Evolutionary conservation across 2,797 vertebrate species (phyloP).

Genomic region (Trematomus bernacchii): DNA sequence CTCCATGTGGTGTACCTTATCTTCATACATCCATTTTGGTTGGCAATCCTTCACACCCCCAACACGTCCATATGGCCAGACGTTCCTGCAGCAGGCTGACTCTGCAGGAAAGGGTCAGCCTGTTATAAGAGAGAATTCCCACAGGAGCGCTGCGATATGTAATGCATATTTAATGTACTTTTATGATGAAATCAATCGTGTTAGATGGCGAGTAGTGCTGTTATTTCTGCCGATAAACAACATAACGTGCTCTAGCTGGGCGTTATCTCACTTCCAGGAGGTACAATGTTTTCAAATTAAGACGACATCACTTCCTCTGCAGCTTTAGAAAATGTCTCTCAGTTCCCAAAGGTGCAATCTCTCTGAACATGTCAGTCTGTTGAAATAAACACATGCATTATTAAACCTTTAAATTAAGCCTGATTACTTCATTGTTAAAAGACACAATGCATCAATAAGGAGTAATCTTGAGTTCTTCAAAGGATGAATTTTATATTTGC

Average conservation of each 20-base stretch:
- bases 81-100: slow-evolving; percentile 10
- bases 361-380: too few species aligned
- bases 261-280: slow-evolving; percentile 1
- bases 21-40: not conserved
- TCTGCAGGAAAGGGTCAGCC: slow-evolving; percentile 19
- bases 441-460: too few species aligned
- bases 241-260: not conserved
- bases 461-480: too few species aligned
- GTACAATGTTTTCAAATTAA: not conserved
- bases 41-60: slow-evolving; percentile 1
- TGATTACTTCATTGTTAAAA: too few species aligned
- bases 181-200: slow-evolving; percentile 24
- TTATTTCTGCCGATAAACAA: slow-evolving; percentile 1
- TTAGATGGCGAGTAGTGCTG: not conserved
- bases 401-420: too few species aligned
- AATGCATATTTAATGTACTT: slow-evolving; percentile 37
- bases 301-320: not conserved
- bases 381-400: too few species aligned
- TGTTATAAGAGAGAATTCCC: slow-evolving; percentile 19
- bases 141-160: not conserved
- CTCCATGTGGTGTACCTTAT: not conserved
- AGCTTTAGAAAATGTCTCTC: too few species aligned
- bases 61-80: not conserved
- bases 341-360: too few species aligned
- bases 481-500: too few species aligned